Base-by-base conservation (phyloP, 2,797 vertebrate species). In the Vipera ursinii region DNA sequence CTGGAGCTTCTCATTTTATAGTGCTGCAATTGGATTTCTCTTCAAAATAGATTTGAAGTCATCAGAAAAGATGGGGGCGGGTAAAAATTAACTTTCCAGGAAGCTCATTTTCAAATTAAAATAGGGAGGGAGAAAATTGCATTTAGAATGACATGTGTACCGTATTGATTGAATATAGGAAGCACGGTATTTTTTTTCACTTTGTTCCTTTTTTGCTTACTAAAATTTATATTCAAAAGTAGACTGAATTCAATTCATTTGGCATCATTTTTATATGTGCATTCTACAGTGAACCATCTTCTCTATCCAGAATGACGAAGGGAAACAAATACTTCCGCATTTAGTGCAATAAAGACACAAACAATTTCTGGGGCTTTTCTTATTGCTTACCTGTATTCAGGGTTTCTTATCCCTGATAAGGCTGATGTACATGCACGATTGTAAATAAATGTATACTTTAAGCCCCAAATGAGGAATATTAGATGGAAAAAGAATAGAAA, bases 31-130 rank as follows among this genome's bases (percentile, higher is more conserved):
- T 22, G 15, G 55, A 87, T n/a, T n/a, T 92, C 48, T 57, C 32
- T 73, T 73, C 38, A 87, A 86, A 28, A 87, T 55, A 38, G 44
- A 78, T 90, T 89, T 93, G 78, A 60, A 86, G 73, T 89, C 44
- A 17, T 22, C 28, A 44, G 53, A 44, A 15, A 26, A 48, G 48
- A 6, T 8, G 20, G 28, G 20, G 20, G 24, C 6, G 2, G 20
- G 4, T 32, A 17, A 38, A 51, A 20, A 51, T 48, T 38, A 78
- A 87, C 56, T 44, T 44, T 63, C 89, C 63, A 38, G 26, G 85
- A 78, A 90, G 61, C 63, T 87, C 56, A 61, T 26, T 87, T 48
- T 92, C 57, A 92, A 93, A 93, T 89, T 93, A 92, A 92, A 92
- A 87, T 14, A 65, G n/a, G 63, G 59, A 89, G 38, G 10, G 88